phyloP scores from a whole-genome alignment of 2,888 invertebrate species.

The Eulithis testata region DNA sequence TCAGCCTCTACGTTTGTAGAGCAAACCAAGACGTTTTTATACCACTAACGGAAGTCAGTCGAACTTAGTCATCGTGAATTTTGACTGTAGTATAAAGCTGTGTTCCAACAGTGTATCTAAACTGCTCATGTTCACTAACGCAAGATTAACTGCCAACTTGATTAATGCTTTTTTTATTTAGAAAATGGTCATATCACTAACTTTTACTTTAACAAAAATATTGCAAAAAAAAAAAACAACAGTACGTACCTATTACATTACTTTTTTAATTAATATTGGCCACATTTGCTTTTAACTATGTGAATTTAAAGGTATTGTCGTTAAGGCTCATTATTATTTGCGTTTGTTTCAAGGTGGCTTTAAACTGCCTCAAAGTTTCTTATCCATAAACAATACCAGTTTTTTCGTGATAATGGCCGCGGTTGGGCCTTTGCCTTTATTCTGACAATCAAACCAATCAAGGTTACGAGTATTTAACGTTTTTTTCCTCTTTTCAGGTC shows the following conservation, averaged over 20 bases:
- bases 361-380: slow-evolving; percentile 5
- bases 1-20: slow-evolving; percentile 14
- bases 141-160: too few species aligned
- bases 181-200: too few species aligned
- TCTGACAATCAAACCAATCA: not conserved
- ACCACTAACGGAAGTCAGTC: slow-evolving; percentile 23
- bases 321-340: too few species aligned
- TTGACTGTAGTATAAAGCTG: not conserved
- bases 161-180: too few species aligned
- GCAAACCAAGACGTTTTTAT: slow-evolving; percentile 19
- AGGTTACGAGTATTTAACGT: slow-evolving; percentile 6
- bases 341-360: not conserved
- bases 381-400: slow-evolving; percentile 1
- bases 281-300: too few species aligned
- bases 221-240: too few species aligned
- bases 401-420: not conserved
- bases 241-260: too few species aligned
- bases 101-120: too few species aligned
- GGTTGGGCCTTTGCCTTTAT: slow-evolving; percentile 3
- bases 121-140: too few species aligned
- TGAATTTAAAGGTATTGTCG: too few species aligned
- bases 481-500: slow-evolving; percentile 48
- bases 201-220: too few species aligned
- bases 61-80: slow-evolving; percentile 15
- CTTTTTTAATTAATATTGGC: too few species aligned